Evolutionary conservation across 35 echinoderm and acorn worm species (phyloP), one percentile per base, ranked within the genome.

Genomic region (Acanthaster planci): DNA sequence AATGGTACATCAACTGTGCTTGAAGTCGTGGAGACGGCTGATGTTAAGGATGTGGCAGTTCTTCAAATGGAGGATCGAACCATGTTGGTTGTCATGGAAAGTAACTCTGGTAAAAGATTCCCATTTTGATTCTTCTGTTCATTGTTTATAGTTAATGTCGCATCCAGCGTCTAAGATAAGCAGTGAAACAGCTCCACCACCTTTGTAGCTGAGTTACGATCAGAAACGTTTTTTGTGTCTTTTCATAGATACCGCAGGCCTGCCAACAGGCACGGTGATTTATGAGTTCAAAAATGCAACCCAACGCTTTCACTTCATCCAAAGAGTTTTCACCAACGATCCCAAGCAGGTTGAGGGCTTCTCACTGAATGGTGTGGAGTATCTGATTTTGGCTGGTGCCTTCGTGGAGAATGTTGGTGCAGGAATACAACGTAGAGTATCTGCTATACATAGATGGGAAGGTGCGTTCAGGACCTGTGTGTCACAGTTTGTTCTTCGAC

Each of bases 261-360:
- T 72, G 2, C 64, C 64, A 16, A 72, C 64, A 31, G 64, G 64
- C 23, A 72, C 64, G 14, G 64, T 72, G 19, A 26, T 72, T 14
- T 72, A 72, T 30, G 7, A 72, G 64, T 72, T 72, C 30, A 26
- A 72, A 27, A 36, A 72, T 29, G 14, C 64, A 72, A 72, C 64
- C 34, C 64, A 72, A 9, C 22, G 26, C 64, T 72, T 72, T 72
- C 26, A 34, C 1, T 72, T 27, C 8, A 8, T 72, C 23, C 64
- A 72, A 23, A 72, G 64, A 72, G 30, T 72, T 30, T 14, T 34
- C 22, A 72, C 64, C 5, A 8, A 30, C 34, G 23, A 72, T 72
- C 64, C 64, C 4, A 72, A 10, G 26, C 22, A 29, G 23, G 26
- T 34, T 2, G 64, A 72, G 30, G 64, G 4, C 64, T 72, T 72